Evolutionary conservation across 2,113 vertebrate genomes (phyloP).

Genomic region (Tautogolabrus adspersus): DNA sequence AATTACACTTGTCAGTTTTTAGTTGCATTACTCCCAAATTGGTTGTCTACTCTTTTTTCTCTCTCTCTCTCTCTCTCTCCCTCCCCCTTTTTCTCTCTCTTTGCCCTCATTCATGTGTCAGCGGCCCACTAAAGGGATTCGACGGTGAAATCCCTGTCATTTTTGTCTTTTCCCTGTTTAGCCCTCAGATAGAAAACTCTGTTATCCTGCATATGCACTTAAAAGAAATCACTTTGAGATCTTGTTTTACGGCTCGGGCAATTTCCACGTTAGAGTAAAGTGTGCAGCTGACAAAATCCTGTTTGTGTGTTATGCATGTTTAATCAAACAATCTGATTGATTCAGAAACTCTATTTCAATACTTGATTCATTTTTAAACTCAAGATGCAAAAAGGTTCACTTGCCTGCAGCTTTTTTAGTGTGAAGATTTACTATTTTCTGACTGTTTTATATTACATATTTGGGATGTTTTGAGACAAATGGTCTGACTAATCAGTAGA

Average conservation of each 20-base stretch:
- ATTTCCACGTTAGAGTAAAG: slow-evolving; percentile 52
- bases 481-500: not conserved
- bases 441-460: not conserved
- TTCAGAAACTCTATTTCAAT: slow-evolving; percentile 21
- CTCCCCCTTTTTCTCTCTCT: slow-evolving; percentile 44
- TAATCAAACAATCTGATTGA: slow-evolving; percentile 14
- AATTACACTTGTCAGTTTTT: slow-evolving; percentile 91
- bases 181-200: slow-evolving; percentile 57
- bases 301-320: slow-evolving; percentile 37
- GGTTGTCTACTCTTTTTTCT: slow-evolving; percentile 82
- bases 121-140: slow-evolving; percentile 87
- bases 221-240: slow-evolving; percentile 61
- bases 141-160: slow-evolving; percentile 83
- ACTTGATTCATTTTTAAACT: not conserved
- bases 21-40: slow-evolving; percentile 89
- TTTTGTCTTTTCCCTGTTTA: slow-evolving; percentile 79
- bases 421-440: not conserved
- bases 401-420: not conserved
- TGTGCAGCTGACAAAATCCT: slow-evolving; percentile 39
- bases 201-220: slow-evolving; percentile 74
- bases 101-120: slow-evolving; percentile 84
- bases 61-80: slow-evolving; percentile 17
- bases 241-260: slow-evolving; percentile 37
- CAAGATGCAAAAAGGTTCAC: not conserved
- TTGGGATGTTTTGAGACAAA: not conserved